phyloP scores from a whole-genome alignment of 2,797 vertebrate genomes.

The Centroberyx gerrardi region DNA sequence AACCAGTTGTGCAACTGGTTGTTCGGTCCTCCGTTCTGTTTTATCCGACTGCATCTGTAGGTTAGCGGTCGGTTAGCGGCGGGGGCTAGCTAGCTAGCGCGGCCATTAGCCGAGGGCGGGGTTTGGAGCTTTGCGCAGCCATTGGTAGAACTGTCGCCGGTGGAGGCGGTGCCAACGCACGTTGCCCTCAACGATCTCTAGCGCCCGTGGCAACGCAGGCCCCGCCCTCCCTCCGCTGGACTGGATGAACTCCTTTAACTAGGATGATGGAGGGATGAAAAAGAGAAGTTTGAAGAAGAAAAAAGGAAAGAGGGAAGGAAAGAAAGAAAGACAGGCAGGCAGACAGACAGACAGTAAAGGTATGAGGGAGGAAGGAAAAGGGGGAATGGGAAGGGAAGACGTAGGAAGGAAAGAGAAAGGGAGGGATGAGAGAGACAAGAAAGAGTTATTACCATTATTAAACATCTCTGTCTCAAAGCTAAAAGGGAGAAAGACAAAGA shows the following conservation, averaged over 20 bases:
- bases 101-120: conserved; percentile 70
- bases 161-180: conserved; percentile 94
- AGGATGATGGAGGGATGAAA: neutral
- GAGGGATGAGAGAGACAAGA: neutral
- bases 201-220: conserved; percentile 90
- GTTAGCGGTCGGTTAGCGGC: conserved; percentile 39
- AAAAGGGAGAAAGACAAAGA: neutral
- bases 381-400: too few species aligned
- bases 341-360: too few species aligned
- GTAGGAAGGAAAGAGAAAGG: neutral
- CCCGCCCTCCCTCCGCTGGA: conserved; percentile 88
- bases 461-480: too few species aligned
- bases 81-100: neutral
- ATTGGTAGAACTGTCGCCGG: conserved; percentile 94
- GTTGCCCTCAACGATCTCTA: conserved; percentile 96
- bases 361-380: too few species aligned
- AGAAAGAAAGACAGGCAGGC: neutral
- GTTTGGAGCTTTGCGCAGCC: conserved; percentile 87
- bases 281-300: neutral
- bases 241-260: conserved; percentile 95
- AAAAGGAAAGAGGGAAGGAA: neutral
- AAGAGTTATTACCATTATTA: neutral
- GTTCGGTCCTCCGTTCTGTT: conserved; percentile 6
- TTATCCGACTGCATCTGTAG: conserved; percentile 50
- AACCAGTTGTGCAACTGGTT: conserved; percentile 40